Conservation (phyloP, 2,888 invertebrate genomes). For the Pegoplata infirma region DNA sequence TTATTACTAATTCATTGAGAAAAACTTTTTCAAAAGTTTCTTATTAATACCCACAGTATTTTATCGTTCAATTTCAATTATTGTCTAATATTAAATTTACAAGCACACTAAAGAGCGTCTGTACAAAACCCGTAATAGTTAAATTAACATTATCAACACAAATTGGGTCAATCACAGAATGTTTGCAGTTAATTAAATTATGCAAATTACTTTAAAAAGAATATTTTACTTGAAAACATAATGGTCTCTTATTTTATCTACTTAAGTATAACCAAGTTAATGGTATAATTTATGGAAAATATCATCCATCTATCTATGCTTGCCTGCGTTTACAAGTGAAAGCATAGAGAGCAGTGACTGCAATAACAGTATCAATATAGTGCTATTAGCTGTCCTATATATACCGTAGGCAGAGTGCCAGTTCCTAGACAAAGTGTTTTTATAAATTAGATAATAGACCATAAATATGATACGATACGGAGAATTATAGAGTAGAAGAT, state of each 20-base stretch:
- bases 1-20: too few species aligned
- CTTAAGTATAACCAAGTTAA: conserved; percentile 32
- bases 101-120: background rate
- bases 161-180: conserved; percentile 47
- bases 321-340: background rate
- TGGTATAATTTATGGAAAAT: conserved; percentile 38
- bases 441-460: conserved; percentile 41
- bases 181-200: conserved; percentile 53
- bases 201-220: conserved; percentile 54
- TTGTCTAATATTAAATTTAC: background rate
- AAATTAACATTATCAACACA: conserved; percentile 23
- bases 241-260: conserved; percentile 25
- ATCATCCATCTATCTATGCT: conserved; percentile 5
- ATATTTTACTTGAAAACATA: conserved; percentile 7
- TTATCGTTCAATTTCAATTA: conserved; percentile 13
- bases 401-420: background rate
- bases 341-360: background rate
- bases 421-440: conserved; percentile 28
- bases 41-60: background rate
- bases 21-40: conserved; percentile 8
- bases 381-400: background rate
- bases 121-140: background rate
- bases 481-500: conserved; percentile 7
- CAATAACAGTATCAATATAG: too few species aligned
- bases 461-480: conserved; percentile 34